Base-by-base conservation (phyloP, 2,797 vertebrate genomes). In the Acipenser ruthenus region DNA sequence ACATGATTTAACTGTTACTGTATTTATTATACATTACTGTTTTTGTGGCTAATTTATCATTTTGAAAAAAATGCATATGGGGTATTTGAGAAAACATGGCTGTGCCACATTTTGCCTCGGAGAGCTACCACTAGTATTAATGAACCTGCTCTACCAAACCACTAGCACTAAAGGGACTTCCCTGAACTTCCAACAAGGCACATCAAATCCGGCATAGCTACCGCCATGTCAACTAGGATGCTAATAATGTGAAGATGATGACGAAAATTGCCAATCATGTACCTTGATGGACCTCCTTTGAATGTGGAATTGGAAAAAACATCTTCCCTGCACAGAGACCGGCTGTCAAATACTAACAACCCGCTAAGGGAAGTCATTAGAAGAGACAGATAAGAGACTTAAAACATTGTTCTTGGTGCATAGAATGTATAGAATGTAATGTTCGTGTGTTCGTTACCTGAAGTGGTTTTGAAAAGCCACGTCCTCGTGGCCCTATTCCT, bases 201-300 rank as follows among this genome's bases (percentile, higher is more conserved):
- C 90, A 90, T 92, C 89, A 88, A 77, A 91, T 87, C 87, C 87
- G 89, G 87, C 90, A 83, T 78, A 88, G 88, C 93, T 92, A 93
- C 90, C 90, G 90, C 89, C 83, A 85, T 94, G 95, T 96, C 95
- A 96, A 92, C 95, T 95, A 91, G 92, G 93, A 94, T 95, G 93
- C 94, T 96, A 97, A 98, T 98, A 97, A 98, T 92, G 93, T 96
- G 95, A 92, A 97, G 92, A 97, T 98, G 95, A 98, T 98, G 93
- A 97, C 93, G 94, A 97, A 98, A 98, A 98, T 99, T 95, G 95
- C 95, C 95, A 98, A 96, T 98, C 95, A 96, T 97, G 93, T 92
- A 96, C 94, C 94, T 90, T 94, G 94, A 97, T 93, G 93, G 92
- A 96, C 92, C 93, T 95, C 86, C 91, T 95, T 93, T 94, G 94